Percentiles rank a stretch among this genome's conserved stretches.
Conservation (phyloP, 2,888 invertebrate genomes). For the Cephus pulcher region DNA sequence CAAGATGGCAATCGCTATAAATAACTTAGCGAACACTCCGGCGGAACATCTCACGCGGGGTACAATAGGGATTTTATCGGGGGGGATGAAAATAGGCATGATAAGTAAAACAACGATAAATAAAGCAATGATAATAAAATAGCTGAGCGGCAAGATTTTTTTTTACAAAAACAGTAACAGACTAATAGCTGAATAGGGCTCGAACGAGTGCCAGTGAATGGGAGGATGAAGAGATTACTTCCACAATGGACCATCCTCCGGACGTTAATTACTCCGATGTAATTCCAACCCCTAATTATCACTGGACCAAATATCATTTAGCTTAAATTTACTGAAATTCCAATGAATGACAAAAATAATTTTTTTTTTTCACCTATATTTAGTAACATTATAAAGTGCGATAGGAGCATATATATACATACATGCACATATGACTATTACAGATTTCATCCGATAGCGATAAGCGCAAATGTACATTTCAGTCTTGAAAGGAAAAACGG, state of each 20-base stretch:
- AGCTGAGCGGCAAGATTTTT: constrained; percentile 20
- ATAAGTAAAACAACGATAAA: constrained; percentile 52
- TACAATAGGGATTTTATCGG: constrained; percentile 49
- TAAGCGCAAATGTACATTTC: neutral
- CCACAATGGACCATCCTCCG: constrained; percentile 20
- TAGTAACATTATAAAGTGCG: neutral
- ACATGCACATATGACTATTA: neutral
- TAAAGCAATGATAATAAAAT: constrained; percentile 46
- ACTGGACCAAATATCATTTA: neutral
- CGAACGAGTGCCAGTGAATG: no score
- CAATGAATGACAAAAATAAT: neutral
- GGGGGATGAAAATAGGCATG: constrained; percentile 37
- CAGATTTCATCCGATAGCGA: neutral
- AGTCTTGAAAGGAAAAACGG: neutral
- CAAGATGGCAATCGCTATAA: constrained; percentile 46
- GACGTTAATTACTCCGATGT: constrained; percentile 28
- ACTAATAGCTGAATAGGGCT: constrained; percentile 26
- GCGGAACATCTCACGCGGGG: constrained; percentile 11
- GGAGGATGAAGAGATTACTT: neutral
- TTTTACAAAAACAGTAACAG: constrained; percentile 35
- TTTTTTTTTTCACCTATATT: neutral
- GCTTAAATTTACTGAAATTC: neutral
- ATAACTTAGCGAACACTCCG: constrained; percentile 36
- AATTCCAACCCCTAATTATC: neutral
- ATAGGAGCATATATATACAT: neutral